Conservation (phyloP, 2,113 vertebrate genomes). For the Eptatretus burgeri region DNA sequence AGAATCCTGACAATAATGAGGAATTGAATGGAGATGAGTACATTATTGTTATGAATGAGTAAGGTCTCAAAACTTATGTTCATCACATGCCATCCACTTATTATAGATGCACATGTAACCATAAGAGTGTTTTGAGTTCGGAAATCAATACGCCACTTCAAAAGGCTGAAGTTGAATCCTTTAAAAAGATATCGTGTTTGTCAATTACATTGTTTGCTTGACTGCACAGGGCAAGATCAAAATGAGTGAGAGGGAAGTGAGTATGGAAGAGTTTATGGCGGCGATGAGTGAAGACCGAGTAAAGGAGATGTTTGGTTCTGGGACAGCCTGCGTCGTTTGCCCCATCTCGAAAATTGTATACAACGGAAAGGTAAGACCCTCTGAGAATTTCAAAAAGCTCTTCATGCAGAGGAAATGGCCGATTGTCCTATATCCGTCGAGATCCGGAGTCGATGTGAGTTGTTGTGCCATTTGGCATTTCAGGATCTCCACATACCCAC, state of each 20-base stretch:
- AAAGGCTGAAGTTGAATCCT: no score
- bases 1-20: no score
- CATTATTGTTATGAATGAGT: no score
- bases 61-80: no score
- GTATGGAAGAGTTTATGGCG: constrained; percentile 25
- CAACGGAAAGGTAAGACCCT: constrained; percentile 24
- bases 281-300: constrained; percentile 25
- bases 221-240: constrained; percentile 33
- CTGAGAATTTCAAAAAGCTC: background rate
- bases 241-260: constrained; percentile 25
- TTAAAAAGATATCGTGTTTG: no score
- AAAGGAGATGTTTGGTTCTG: constrained; percentile 42
- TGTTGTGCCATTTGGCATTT: background rate
- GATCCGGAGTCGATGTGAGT: background rate
- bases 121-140: no score
- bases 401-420: background rate
- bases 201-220: no score
- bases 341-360: constrained; percentile 42
- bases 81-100: no score
- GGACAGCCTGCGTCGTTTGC: constrained; percentile 53
- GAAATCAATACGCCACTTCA: no score
- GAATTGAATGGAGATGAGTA: no score
- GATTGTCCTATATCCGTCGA: background rate
- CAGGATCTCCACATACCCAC: constrained; percentile 40
- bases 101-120: no score